Evolutionary conservation across 1,140 invertebrate genomes (phyloP).

Genomic region (Tetraneura akinire): DNA sequence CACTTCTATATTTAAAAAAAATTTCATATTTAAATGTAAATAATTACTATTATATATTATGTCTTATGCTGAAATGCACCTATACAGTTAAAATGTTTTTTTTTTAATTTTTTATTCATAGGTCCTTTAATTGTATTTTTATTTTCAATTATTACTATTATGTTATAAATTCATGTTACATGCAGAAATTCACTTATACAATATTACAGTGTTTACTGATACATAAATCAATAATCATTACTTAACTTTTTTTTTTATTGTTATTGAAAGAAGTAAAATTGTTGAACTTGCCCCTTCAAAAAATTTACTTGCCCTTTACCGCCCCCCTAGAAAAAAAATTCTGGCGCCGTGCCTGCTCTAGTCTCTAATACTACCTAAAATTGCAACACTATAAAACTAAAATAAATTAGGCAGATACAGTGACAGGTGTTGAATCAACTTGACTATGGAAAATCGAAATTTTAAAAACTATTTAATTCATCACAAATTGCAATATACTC

Average conservation of each 20-base stretch:
- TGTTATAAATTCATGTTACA: neutral
- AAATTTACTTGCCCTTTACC: neutral
- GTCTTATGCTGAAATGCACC: no score
- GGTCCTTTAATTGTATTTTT: no score
- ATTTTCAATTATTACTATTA: no score
- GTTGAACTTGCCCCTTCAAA: neutral
- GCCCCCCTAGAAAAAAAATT: neutral
- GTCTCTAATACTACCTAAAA: no score
- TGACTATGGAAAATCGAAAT: slow-evolving; percentile 16
- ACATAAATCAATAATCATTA: neutral
- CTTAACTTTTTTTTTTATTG: neutral
- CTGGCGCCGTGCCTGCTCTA: neutral
- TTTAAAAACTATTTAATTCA: neutral
- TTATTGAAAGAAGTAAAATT: neutral
- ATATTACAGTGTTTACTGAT: neutral
- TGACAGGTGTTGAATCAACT: slow-evolving; percentile 23
- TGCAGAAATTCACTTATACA: neutral
- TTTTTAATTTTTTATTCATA: neutral
- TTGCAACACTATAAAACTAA: neutral
- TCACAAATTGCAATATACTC: no score
- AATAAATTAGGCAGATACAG: neutral
- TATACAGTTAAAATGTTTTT: neutral
- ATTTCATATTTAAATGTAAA: no score
- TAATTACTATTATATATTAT: no score
- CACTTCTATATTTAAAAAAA: no score